Evolutionary conservation across 2,113 vertebrate species (phyloP), one percentile per base, ranked within the genome.

Genomic region (Lampris megalopsis): DNA sequence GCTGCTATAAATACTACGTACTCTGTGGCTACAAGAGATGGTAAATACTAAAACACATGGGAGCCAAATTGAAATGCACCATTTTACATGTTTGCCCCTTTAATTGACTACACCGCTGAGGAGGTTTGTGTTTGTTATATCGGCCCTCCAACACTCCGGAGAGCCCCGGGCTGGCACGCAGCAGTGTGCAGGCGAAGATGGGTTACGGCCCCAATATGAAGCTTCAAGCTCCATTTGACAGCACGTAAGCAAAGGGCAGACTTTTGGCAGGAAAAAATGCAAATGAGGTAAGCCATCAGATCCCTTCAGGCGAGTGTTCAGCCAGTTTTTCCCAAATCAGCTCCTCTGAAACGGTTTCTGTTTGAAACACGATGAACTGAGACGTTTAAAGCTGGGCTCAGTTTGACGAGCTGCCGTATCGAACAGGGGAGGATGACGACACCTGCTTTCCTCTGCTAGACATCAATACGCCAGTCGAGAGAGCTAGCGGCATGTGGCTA

Each of bases 221-320:
- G 72, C 37, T 71, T 80, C 63, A 71, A 53, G 72, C 80, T 82
- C 50, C 41, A 71, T 86, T 71, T 68, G 76, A 80, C 73, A 64
- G 56, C 68, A 69, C 64, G 63, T 84, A 84, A 88, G 84, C 77
- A 81, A 63, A 73, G 52, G 59, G 50, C 71, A 68, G 77, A 79
- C 43, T 50, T 64, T 58, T 41, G 42, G 63, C 41, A 59, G 43
- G 45, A 43, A 70, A 57, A 24, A 24, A 24, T 24, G 24, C 24
- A 24, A 59, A 58, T 36, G 1, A 70, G 73, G 83, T 70, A 38
- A 52, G 73, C 40, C 36, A 59, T 24, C 35, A 73, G 52, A 45
- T 24, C 6, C 7, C 65, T 58, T 5, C 11, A 45, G 5, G 0
- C 7, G 50, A n/a, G 4, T 10, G 50, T 53, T 45, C 43, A 47